Base-by-base conservation (phyloP, 2,797 vertebrate species). In the Strix occidentalis region DNA sequence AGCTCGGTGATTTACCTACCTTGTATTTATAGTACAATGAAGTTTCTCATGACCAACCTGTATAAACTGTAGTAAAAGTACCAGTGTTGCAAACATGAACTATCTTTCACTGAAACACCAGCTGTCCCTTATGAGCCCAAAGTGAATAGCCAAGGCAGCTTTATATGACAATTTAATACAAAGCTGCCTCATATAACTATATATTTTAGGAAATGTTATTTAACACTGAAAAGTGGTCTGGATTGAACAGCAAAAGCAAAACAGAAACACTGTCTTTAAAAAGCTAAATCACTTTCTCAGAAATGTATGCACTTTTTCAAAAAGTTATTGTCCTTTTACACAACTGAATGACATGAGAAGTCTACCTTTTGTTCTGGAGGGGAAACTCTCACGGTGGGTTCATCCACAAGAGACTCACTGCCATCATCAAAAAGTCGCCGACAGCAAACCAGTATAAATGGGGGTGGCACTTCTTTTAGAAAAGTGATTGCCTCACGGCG, bases 361-460 rank as follows among this genome's bases (percentile, higher is more conserved):
- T 5, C 37, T 97, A 98, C 98, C 98, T 98, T 90, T 39, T 53
- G 77, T 33, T 97, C 84, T 5, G 74, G 43, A 93, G 45, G 54
- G 20, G 71, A 9, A 45, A 29, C 6, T 45, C 56, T 91, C 25
- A 80, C 2, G 3, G 93, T 74, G 69, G 97, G 95, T 28, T 98
- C 98, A 23, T 98, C 98, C 54, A 98, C 98, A 43, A 97, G 97
- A 39, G 98, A 98, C 79, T 99, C 98, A 0, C 25, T 90, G 90
- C 97, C 98, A 19, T 99, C 98, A 8, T 98, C 98, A 61, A 97
- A 97, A 5, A 98, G 98, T 11, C 98, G 98, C 43, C 99, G 98
- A 93, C 99, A 99, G 97, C 99, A 99, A 89, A 99, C 98, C 97
- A 99, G 72, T 3, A 98, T 99, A 90, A 99, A 99, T 0, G 99